Conservation (phyloP, 2,888 invertebrate genomes). For the Idaea aversata region DNA sequence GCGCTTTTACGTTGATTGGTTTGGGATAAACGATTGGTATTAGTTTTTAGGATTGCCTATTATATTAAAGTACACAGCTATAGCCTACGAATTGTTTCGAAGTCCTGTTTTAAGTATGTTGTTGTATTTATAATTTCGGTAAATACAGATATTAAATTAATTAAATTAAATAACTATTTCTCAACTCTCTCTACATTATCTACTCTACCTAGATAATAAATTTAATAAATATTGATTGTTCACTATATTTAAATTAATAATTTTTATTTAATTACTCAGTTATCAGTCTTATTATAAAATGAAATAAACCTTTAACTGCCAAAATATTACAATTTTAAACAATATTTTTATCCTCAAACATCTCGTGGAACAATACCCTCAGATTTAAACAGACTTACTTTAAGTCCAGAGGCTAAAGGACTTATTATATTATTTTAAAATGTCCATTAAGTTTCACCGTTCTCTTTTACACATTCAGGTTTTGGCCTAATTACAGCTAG, state of each 20-base stretch:
- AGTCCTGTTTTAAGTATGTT: background rate
- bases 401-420: background rate
- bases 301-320: background rate
- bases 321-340: background rate
- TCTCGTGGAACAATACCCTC: background rate
- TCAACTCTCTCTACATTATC: too few relatives aligned
- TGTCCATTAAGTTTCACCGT: background rate
- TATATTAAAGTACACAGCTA: background rate
- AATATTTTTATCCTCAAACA: background rate
- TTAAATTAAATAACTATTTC: too few relatives aligned
- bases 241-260: too few relatives aligned
- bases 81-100: background rate
- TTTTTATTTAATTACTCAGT: too few relatives aligned
- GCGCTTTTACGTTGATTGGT: background rate
- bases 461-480: background rate
- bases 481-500: background rate
- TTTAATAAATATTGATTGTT: too few relatives aligned
- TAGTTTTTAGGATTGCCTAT: background rate
- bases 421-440: background rate
- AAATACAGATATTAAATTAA: background rate
- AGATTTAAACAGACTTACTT: background rate
- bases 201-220: too few relatives aligned
- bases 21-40: background rate
- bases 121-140: background rate
- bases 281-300: background rate